Conservation (phyloP, 1,140 invertebrate species). For the Lysiphlebus fabarum region DNA sequence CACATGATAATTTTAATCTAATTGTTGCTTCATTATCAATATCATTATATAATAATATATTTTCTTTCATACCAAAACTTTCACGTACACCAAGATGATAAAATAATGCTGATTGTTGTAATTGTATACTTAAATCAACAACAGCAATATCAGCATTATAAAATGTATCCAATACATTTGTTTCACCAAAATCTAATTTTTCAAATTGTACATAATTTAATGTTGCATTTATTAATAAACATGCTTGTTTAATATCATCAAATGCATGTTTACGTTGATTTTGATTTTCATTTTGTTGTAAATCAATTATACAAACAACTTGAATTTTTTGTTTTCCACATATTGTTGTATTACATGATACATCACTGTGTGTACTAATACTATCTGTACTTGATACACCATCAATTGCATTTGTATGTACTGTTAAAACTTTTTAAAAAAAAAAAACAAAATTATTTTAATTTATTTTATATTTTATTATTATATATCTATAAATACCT, state of each 20-base stretch:
- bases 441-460: constrained; percentile 7
- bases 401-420: constrained; percentile 34
- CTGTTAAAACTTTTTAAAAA: constrained; percentile 26
- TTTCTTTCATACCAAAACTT: constrained; percentile 98
- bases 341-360: constrained; percentile 65
- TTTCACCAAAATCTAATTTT: constrained; percentile 82
- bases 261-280: constrained; percentile 73
- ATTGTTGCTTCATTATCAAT: constrained; percentile 80
- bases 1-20: constrained; percentile 82
- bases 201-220: constrained; percentile 81
- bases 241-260: constrained; percentile 81
- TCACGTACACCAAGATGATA: constrained; percentile 97
- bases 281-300: constrained; percentile 69
- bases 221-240: constrained; percentile 73
- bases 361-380: constrained; percentile 68
- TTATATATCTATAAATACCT: too few species aligned
- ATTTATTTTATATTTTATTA: too few species aligned
- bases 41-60: constrained; percentile 92
- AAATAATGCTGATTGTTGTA: constrained; percentile 88
- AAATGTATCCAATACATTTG: constrained; percentile 79
- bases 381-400: constrained; percentile 62
- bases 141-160: constrained; percentile 98
- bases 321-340: constrained; percentile 73
- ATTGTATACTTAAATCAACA: constrained; percentile 87
- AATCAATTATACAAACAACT: constrained; percentile 86